A percentile compares a stretch with the other conserved stretches of the same genome.
These are phyloP conservation scores for Temnothorax rugatulus DNA, from an alignment of 2,888 invertebrate genomes.

Conservation along the genomic window DNA sequence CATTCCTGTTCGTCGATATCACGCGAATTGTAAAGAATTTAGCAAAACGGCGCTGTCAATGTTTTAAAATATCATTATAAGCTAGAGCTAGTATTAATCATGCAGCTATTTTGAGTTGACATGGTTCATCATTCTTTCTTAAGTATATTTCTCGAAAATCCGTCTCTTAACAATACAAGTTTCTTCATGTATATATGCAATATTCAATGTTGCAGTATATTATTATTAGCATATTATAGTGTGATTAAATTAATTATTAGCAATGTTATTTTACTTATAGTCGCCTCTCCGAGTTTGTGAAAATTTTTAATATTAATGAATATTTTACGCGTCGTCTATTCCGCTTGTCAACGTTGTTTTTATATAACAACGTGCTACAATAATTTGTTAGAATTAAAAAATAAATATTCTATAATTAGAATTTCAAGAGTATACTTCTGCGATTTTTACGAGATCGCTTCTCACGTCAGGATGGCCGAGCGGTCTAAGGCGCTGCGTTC, in stretches of 20 bases:
- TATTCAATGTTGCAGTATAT: background rate
- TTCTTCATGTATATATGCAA: background rate
- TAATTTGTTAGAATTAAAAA: background rate
- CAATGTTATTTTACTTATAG: background rate
- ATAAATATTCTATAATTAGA: slow-evolving; percentile 33
- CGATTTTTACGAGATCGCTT: background rate
- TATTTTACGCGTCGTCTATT: background rate
- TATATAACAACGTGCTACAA: background rate
- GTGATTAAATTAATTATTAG: background rate
- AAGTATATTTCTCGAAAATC: background rate
- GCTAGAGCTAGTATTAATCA: background rate
- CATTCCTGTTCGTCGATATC: slow-evolving; percentile 13
- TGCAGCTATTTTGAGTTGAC: background rate
- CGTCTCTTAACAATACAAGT: background rate
- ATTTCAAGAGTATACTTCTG: background rate
- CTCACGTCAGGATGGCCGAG: slow-evolving; percentile 93
- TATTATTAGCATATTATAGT: background rate
- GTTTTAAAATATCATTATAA: background rate
- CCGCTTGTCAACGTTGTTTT: background rate
- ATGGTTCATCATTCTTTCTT: background rate
- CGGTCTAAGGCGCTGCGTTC: slow-evolving; percentile 95
- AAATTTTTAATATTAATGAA: background rate
- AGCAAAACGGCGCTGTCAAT: background rate
- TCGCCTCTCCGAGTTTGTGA: background rate
- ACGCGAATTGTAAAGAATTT: background rate